Base-by-base conservation (phyloP, 2,797 vertebrate species). In the Liparis tanakae region DNA sequence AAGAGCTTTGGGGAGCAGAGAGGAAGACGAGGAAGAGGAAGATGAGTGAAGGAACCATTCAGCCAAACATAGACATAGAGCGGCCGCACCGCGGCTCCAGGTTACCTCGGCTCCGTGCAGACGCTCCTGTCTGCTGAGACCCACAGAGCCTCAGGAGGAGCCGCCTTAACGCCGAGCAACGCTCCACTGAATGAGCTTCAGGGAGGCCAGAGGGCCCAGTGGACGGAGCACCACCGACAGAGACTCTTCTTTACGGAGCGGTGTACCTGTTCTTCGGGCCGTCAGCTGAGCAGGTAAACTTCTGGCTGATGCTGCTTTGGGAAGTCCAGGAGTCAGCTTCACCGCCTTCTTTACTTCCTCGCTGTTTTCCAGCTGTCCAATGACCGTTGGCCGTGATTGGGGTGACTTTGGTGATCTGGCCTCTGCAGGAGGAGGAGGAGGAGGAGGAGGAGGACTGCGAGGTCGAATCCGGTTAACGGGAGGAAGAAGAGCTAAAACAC, bases 401-500 rank as follows among this genome's bases (percentile, higher is more conserved):
- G 4, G 3, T 1, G 66, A 13, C 41, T 70, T 77, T 0, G 41
- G 7, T 5, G n/a, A 25, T 55, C 85, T 82, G 71, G 37, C 43
- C 9, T 79, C 79, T 6, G 69, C 18, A 10, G n/a, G n/a, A n/a
- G n/a, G n/a, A n/a, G n/a, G n/a, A n/a, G 90, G 86, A 44, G 90
- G 88, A 55, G 89, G 87, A 70, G 90, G 91, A 1, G 92, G 90
- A 61, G 89, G 70, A 10, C 0, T 14, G 13, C 67, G 20, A 30
- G 91, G 93, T 57, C 90, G 91, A 13, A 72, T 1, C 63, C 74
- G 18, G 48, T 79, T 90, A 37, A 71, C 22, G 20, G 90, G 93
- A 73, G 93, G 91, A 18, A 93, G 84, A 63, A 93, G 91, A 46
- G 93, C 93, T 94, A 41, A 61, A 80, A 81, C 46, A 68, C 2